phyloP scores from a whole-genome alignment of 2,113 vertebrate genomes.

The Lasiurus borealis region DNA sequence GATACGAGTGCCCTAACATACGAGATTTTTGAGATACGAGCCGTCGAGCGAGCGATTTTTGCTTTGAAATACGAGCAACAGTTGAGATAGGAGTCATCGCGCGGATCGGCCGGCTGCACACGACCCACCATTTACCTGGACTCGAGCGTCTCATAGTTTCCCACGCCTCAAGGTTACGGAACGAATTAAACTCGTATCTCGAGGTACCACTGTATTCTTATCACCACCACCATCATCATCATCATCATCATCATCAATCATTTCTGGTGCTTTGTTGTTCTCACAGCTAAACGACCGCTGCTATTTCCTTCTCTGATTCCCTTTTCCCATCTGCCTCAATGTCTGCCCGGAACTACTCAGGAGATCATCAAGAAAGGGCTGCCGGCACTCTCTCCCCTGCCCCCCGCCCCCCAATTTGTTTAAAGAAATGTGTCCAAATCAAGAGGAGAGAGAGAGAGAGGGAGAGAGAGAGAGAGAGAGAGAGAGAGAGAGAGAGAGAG shows the following conservation, averaged over 20 bases:
- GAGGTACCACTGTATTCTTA: no score
- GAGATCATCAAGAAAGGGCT: background rate
- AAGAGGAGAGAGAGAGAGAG: slow-evolving; percentile 17
- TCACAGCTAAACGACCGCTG: background rate
- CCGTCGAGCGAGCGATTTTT: no score
- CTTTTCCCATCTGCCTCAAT: background rate
- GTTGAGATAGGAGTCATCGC: no score
- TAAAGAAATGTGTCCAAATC: slow-evolving; percentile 61
- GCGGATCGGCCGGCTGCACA: no score
- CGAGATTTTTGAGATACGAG: no score
- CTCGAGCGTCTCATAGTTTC: no score
- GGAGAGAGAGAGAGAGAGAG: background rate
- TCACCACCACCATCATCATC: background rate
- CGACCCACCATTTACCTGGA: no score
- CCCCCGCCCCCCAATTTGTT: background rate
- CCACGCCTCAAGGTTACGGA: no score
- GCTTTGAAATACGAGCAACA: no score
- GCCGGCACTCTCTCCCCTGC: accelerated
- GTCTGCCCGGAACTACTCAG: background rate
- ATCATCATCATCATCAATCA: no score
- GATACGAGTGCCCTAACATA: no score
- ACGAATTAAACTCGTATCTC: no score
- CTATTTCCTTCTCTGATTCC: background rate
- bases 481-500: background rate
- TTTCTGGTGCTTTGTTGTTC: background rate